phyloP scores from a whole-genome alignment of 2,113 vertebrate genomes.

The Clarias magur region DNA sequence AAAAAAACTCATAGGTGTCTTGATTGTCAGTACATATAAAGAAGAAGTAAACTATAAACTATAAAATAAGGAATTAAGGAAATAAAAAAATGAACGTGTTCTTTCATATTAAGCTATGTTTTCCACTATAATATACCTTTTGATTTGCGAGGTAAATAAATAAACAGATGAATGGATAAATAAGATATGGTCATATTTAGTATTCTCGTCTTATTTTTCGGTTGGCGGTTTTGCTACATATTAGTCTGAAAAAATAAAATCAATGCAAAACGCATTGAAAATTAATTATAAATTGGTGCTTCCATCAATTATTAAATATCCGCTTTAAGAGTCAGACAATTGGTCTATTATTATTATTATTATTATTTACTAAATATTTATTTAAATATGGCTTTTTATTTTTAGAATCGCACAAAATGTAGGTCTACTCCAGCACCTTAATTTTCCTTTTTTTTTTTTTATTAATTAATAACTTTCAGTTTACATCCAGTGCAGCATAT shows the following conservation, averaged over 20 bases:
- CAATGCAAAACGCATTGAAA: constrained; percentile 75
- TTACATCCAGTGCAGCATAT: constrained; percentile 28
- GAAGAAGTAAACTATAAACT: background rate
- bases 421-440: background rate
- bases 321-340: constrained; percentile 92
- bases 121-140: background rate
- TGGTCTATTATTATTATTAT: constrained; percentile 81
- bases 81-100: too few relatives aligned
- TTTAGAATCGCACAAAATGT: background rate
- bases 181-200: background rate
- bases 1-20: constrained; percentile 7
- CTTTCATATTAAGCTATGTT: background rate
- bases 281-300: constrained; percentile 92
- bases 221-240: background rate
- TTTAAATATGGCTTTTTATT: constrained; percentile 73
- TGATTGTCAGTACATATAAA: background rate
- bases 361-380: background rate
- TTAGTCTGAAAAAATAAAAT: constrained; percentile 53
- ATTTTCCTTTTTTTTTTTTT: background rate
- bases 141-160: background rate
- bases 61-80: background rate
- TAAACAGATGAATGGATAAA: background rate
- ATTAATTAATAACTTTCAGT: background rate
- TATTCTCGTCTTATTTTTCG: background rate
- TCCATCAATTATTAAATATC: constrained; percentile 93